Evolutionary conservation across 64 coral and sea anemone genomes (phyloP), one percentile per base, ranked within the genome.

Genomic region (Exaiptasia diaphana): DNA sequence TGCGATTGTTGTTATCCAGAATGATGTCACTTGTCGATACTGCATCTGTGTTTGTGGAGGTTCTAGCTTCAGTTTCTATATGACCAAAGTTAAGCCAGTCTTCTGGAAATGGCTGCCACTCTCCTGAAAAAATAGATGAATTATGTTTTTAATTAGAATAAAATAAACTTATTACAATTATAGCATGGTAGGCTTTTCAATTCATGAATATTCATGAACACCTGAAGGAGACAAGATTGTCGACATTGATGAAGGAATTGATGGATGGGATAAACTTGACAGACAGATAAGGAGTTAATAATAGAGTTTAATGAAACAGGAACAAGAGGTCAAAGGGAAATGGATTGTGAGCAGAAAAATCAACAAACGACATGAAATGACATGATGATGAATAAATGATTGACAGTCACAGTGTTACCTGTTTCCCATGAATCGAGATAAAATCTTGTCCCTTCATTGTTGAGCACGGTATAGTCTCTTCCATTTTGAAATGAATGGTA

Each of bases 21-120:
- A 24, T 73, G 34, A 71, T 11, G 28, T 73, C 69, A 48, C 69
- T 45, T 37, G 69, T 73, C 14, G 69, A 73, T 25, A 73, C 33
- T 15, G 30, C n/a, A 18, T 48, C 69, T 25, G 3, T 25, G 39
- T 15, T 10, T 18, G 30, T 24, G 38, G 13, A 28, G 27, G 20
- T 11, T 53, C 81, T 85, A 4, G 45, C 26, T 11, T 83, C 32
- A n/a, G 53, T 60, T 30, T 95, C 85, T 28, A 95, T 71, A 80
- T 77, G 36, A 12, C 91, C 91, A 48, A 85, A 60, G 2, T 88
- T 50, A 5, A 79, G 81, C 91, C 91, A 95, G 17, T 95, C 91
- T 8, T 68, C 86, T 50, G 91, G 91, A 69, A 95, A 89, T 3
- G 86, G 80, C 36, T 89, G 86, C 73, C 81, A 89, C 32, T 90